Evolutionary conservation across 2,113 vertebrate species (phyloP), one percentile per base, ranked within the genome.

Genomic region (Cephalophus harveyi): DNA sequence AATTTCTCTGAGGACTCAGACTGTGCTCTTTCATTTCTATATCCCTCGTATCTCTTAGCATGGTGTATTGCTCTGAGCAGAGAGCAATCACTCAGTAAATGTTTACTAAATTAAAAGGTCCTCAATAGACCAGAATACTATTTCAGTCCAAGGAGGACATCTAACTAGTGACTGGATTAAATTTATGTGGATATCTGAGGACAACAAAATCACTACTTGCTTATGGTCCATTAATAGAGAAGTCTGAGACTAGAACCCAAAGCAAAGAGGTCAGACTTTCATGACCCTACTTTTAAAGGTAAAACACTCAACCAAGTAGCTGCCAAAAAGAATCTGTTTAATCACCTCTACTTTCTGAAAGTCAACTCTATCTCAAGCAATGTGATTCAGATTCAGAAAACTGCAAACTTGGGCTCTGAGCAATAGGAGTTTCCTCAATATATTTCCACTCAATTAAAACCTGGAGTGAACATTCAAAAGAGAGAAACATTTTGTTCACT

Each of bases 41-140:
- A 33, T 6, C 13, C 6, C 30, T 64, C 21, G 7, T 11, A 23
- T 46, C 48, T 92, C 12, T 10, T 43, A 88, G 36, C 46, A 64
- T 19, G 78, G 5, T 60, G 1, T 13, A 43, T 52, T 40, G 71
- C 52, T 86, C 81, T 95, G 71, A 90, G 21, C 84, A 57, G 13
- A 95, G 1, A 89, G 25, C 13, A 60, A 54, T 93, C 78, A 33
- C 2, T 95, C 46, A 76, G 57, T 60, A 89, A 74, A 79, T 81
- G 43, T 78, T 64, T 96, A 87, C 92, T 92, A 85, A 96, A 86
- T 91, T 95, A 96, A 97, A 97, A 86, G 48, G 28, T 30, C 8
- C 67, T 89, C 62, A 86, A 52, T 7, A 91, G 57, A 17, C 74
- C 30, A 86, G 27, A 92, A 74, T 64, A 54, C 7, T 50, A 59